Evolutionary conservation across 1,140 invertebrate species (phyloP).

Genomic region (Notospermus geniculatus): DNA sequence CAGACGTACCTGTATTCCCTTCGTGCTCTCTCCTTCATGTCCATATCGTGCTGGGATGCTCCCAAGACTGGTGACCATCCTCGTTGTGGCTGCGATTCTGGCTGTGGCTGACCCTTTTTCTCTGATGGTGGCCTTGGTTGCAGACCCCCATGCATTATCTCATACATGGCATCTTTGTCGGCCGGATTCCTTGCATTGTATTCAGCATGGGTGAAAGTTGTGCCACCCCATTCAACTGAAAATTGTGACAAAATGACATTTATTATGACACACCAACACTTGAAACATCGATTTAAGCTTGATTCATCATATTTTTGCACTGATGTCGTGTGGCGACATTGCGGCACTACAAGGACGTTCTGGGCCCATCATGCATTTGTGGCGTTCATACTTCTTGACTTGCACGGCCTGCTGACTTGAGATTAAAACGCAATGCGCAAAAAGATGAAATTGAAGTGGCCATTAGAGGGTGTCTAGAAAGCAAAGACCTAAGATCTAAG

Average conservation of each 20-base stretch:
- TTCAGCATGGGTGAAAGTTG: not conserved
- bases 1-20: conserved; percentile 34
- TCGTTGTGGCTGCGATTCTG: not conserved
- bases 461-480: too few species aligned
- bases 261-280: too few species aligned
- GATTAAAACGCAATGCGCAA: too few species aligned
- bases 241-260: not conserved
- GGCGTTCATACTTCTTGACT: too few species aligned
- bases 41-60: conserved; percentile 24
- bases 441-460: too few species aligned
- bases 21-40: conserved; percentile 31
- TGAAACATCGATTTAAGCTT: too few species aligned
- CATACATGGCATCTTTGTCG: not conserved
- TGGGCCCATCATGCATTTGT: too few species aligned
- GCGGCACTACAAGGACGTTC: too few species aligned
- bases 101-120: conserved; percentile 9
- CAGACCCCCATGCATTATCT: not conserved
- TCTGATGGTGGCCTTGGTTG: not conserved
- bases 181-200: not conserved
- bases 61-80: conserved; percentile 10
- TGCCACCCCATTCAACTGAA: conserved; percentile 2
- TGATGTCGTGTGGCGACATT: too few species aligned
- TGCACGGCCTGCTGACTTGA: too few species aligned
- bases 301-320: too few species aligned
- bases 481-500: too few species aligned